Evolutionary conservation across 1,140 invertebrate species (phyloP).

Genomic region (Vanessa atalanta): DNA sequence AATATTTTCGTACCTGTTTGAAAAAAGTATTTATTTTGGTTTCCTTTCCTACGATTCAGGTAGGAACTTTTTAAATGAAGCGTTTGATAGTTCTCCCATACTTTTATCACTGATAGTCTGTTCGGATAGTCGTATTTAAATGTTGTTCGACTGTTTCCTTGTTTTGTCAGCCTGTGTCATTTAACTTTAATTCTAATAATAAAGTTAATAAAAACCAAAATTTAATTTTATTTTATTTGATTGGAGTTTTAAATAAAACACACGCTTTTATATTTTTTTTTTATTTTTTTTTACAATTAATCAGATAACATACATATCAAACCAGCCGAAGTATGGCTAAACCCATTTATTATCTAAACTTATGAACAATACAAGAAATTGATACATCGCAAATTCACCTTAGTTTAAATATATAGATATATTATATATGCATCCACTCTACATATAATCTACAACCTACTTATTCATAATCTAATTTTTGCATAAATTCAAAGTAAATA

Average conservation of each 20-base stretch:
- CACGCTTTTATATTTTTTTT: slow-evolving; percentile 75
- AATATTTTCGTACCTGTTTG: too few relatives aligned
- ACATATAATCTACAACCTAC: slow-evolving; percentile 80
- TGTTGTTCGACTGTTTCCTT: too few relatives aligned
- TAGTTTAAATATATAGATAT: slow-evolving; percentile 80
- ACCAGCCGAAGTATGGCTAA: slow-evolving; percentile 81
- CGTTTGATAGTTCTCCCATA: too few relatives aligned
- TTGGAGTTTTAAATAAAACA: slow-evolving; percentile 69
- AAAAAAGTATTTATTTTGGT: too few relatives aligned
- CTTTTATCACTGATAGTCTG: too few relatives aligned
- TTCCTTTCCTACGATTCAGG: too few relatives aligned
- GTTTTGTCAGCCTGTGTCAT: too few relatives aligned
- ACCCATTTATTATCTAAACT: slow-evolving; percentile 81
- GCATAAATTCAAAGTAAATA: slow-evolving; percentile 81
- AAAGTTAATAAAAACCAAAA: background rate
- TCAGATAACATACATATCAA: slow-evolving; percentile 81
- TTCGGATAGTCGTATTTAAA: too few relatives aligned
- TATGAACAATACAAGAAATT: slow-evolving; percentile 81
- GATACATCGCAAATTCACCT: slow-evolving; percentile 80
- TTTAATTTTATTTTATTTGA: background rate
- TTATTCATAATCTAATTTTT: slow-evolving; percentile 80
- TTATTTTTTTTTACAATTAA: slow-evolving; percentile 79
- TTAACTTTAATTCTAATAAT: too few relatives aligned
- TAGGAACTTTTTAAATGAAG: too few relatives aligned
- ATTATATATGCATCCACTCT: slow-evolving; percentile 80